These are phyloP conservation scores for Porites evermanni DNA, from an alignment of 92 coral and sea anemone species.

Conservation along the genomic window DNA sequence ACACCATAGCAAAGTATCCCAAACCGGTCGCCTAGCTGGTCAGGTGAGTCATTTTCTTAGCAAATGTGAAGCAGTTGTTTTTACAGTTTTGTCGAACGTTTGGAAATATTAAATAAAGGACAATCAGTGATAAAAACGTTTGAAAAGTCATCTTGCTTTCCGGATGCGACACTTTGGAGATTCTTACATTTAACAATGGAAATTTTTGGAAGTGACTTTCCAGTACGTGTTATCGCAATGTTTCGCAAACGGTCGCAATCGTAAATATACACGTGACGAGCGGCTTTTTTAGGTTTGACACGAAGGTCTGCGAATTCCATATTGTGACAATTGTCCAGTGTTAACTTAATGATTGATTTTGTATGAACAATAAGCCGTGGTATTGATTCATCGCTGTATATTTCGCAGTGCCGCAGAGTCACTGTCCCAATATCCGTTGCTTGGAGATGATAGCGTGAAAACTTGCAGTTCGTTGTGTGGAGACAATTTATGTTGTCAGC, in stretches of 20 bases:
- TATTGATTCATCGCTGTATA: constrained; percentile 19
- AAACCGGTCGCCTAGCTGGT: background rate
- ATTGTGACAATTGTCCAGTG: constrained; percentile 33
- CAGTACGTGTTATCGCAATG: constrained; percentile 32
- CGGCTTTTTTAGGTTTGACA: constrained; percentile 10
- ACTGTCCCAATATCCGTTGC: constrained; percentile 8
- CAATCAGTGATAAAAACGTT: constrained; percentile 8
- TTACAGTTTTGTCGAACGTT: background rate
- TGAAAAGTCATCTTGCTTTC: constrained; percentile 17
- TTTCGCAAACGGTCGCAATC: constrained; percentile 36
- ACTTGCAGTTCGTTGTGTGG: constrained; percentile 38
- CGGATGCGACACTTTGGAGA: constrained; percentile 25
- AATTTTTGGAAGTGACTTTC: constrained; percentile 15
- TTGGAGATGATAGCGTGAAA: constrained; percentile 32
- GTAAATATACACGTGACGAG: constrained; percentile 16
- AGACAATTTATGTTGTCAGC: background rate
- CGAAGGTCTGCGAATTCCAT: constrained; percentile 40
- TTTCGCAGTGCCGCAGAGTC: constrained; percentile 21
- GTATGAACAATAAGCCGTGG: constrained; percentile 31
- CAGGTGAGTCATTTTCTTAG: background rate
- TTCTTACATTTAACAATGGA: constrained; percentile 16
- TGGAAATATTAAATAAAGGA: constrained; percentile 15
- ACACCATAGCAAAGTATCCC: background rate
- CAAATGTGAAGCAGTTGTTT: background rate
- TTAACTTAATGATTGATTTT: constrained; percentile 20